phyloP scores from a whole-genome alignment of 1,140 invertebrate genomes.

The Cryptotermes secundus region DNA sequence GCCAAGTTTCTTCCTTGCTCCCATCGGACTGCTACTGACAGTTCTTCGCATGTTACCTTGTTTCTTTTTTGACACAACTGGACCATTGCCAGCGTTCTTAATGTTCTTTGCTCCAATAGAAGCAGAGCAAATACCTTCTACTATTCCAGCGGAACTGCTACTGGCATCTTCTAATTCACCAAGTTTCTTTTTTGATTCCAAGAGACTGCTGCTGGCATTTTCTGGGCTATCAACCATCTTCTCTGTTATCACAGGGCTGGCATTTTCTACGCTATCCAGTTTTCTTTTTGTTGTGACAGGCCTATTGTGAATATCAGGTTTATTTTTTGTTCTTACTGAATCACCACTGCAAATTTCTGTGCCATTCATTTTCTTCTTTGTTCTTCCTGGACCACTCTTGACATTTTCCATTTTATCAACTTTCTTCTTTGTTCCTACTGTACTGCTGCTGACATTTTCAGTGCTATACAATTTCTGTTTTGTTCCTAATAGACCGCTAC shows the following conservation, averaged over 20 bases:
- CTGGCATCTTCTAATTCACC: background rate
- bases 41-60: background rate
- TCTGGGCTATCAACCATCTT: background rate
- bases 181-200: background rate
- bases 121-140: background rate
- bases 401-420: background rate
- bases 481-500: background rate
- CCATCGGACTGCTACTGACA: background rate
- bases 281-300: background rate
- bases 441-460: background rate
- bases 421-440: background rate
- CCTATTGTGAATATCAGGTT: background rate
- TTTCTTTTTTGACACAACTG: background rate
- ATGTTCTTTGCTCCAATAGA: background rate
- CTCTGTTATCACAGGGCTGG: too few species aligned
- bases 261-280: background rate
- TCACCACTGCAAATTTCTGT: background rate
- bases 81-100: background rate
- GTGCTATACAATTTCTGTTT: background rate
- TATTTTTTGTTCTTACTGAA: background rate
- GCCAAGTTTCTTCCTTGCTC: background rate
- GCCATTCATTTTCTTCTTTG: background rate
- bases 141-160: background rate
- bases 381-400: background rate
- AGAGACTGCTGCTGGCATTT: background rate